Percentiles rank a stretch among this genome's conserved stretches.
phyloP scores from a whole-genome alignment of 2,888 invertebrate genomes.

The Eumacrocentrus americanus region DNA sequence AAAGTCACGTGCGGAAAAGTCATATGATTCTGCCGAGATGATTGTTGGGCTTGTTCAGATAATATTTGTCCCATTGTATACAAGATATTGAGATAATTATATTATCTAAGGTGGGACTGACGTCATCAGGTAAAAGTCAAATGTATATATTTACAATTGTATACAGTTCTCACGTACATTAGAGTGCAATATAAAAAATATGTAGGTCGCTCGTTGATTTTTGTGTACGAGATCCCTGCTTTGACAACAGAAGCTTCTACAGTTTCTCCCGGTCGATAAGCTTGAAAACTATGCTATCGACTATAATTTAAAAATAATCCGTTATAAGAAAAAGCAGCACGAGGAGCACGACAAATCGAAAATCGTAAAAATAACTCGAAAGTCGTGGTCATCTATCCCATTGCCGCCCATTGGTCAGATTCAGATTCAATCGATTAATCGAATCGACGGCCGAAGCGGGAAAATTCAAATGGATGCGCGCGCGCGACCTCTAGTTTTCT shows the following conservation, averaged over 20 bases:
- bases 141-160: background rate
- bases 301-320: too few relatives aligned
- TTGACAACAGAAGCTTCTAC: background rate
- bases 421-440: too few relatives aligned
- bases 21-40: constrained; percentile 54
- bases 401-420: too few relatives aligned
- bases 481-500: too few relatives aligned
- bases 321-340: too few relatives aligned
- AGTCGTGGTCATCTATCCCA: too few relatives aligned
- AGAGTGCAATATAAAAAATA: background rate
- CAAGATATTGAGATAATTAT: constrained; percentile 2
- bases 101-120: background rate
- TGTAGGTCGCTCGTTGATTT: background rate
- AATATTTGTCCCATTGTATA: constrained; percentile 3
- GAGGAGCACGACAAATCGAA: too few relatives aligned
- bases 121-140: constrained; percentile 6
- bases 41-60: constrained; percentile 10
- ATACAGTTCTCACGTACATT: background rate
- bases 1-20: constrained; percentile 61
- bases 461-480: too few relatives aligned
- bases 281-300: too few relatives aligned
- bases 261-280: background rate
- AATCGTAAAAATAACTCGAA: too few relatives aligned
- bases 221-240: background rate
- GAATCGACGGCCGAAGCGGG: too few relatives aligned